Base-by-base conservation (phyloP, 2,797 vertebrate genomes). In the Streptopelia turtur region DNA sequence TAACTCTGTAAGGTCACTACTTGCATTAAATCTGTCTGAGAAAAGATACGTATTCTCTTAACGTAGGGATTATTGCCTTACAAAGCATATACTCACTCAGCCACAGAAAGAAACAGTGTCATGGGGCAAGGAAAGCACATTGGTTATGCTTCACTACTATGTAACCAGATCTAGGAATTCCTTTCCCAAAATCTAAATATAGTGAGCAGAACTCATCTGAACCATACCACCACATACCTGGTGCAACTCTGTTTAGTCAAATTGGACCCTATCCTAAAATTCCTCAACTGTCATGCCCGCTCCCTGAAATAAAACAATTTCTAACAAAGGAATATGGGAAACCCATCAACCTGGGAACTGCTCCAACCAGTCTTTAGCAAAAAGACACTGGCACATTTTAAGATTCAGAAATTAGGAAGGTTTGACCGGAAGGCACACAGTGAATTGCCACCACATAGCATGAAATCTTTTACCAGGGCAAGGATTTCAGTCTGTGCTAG, bases 391-490 rank as follows among this genome's bases (percentile, higher is more conserved):
- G 21, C 50, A 50, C 4, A 43, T 55, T 69, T 49, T 57, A 83
- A 80, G 50, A 85, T n/a, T 63, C 31, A 59, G 49, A 83, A 81
- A 30, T n/a, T 37, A 55, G 16, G 24, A 30, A 60, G 23, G 30
- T 56, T 59, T 41, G 7, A 28, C n/a, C 83, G n/a, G 18, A 75
- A 83, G 33, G 11, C 1, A 2, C 31, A 24, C 39, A 45, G 25
- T n/a, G 49, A 66, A 31, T 64, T 78, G 11, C 35, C 13, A 28
- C 33, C 2, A 2, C 4, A 2, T 43, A 78, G 18, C 0, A 0
- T 27, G 16, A 39, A 24, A 55, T 52, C 31, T 23, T 37, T 9
- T 30, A 61, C 31, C 25, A 50, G 10, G 43, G 71, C 21, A 37
- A 74, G 16, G 27, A 80, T 50, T 89, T 81, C 23, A 70, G 21